A percentile compares a stretch with the other conserved stretches of the same genome.
Conservation (phyloP, 2,888 invertebrate species). For the Drosophila meridiana region DNA sequence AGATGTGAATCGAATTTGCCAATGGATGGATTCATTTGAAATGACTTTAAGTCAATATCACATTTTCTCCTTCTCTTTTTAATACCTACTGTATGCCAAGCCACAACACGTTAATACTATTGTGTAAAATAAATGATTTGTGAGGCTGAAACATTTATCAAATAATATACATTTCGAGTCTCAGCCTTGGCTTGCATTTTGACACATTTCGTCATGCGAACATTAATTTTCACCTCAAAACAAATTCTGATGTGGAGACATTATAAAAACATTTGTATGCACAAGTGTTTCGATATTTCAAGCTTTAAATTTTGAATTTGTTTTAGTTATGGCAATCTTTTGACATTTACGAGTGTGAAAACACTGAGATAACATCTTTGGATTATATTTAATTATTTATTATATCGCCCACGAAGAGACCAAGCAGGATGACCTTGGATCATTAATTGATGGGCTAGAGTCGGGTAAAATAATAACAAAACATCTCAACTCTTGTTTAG, state of each 20-base stretch:
- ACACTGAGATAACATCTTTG: background rate
- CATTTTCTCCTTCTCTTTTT: background rate
- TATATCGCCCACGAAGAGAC: slow-evolving; percentile 19
- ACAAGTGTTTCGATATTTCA: slow-evolving; percentile 1
- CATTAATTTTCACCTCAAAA: background rate
- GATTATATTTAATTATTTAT: slow-evolving; percentile 9
- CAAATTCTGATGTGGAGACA: background rate
- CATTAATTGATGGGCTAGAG: slow-evolving; percentile 31
- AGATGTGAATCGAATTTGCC: background rate
- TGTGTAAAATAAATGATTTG: background rate
- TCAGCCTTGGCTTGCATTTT: slow-evolving; percentile 1
- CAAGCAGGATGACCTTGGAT: slow-evolving; percentile 25
- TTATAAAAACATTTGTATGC: background rate
- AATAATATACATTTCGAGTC: background rate
- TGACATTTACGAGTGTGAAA: background rate
- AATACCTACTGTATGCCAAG: no score
- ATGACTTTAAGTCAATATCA: background rate
- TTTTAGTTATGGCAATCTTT: background rate
- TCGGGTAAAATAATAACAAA: slow-evolving; percentile 15
- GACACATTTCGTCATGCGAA: slow-evolving; percentile 2
- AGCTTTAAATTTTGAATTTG: background rate
- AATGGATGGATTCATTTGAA: background rate
- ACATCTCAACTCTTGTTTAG: slow-evolving; percentile 21
- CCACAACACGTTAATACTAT: background rate
- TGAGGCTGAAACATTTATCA: background rate